Percentiles rank a stretch among this genome's conserved stretches.
Conservation (phyloP, 2,888 invertebrate species). For the Drosophila sordidula region DNA sequence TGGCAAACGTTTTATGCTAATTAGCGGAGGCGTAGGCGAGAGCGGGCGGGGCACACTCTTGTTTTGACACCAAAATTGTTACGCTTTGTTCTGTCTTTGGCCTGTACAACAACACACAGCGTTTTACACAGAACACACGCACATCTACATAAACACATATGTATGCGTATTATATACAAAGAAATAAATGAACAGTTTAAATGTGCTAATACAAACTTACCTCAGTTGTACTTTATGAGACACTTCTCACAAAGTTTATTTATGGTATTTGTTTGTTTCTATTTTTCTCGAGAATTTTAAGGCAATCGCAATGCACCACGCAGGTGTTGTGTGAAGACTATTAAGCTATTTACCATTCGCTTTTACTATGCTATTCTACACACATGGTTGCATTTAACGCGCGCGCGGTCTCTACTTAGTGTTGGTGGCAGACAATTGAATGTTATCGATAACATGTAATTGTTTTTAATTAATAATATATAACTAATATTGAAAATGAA, state of each 20-base stretch:
- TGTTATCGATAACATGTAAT: not conserved
- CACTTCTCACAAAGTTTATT: slow-evolving; percentile 4
- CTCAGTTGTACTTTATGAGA: slow-evolving; percentile 12
- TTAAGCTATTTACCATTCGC: slow-evolving; percentile 58
- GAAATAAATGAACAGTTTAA: slow-evolving; percentile 17
- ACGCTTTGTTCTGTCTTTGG: slow-evolving; percentile 65
- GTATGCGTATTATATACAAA: slow-evolving; percentile 19
- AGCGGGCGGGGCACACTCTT: slow-evolving; percentile 12
- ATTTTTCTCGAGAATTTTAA: slow-evolving; percentile 27
- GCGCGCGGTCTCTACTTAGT: slow-evolving; percentile 14
- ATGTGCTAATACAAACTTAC: slow-evolving; percentile 35
- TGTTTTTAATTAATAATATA: not conserved
- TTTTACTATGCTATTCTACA: slow-evolving; percentile 73
- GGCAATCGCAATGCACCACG: slow-evolving; percentile 47
- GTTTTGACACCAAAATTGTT: slow-evolving; percentile 45
- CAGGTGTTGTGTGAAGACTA: slow-evolving; percentile 67
- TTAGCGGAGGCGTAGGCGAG: slow-evolving; percentile 47
- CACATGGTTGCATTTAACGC: slow-evolving; percentile 64
- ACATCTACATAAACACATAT: not conserved
- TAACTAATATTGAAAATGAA: not conserved
- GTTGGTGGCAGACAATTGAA: not conserved
- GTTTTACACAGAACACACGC: slow-evolving; percentile 16
- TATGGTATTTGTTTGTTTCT: slow-evolving; percentile 1
- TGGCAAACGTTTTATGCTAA: slow-evolving; percentile 59
- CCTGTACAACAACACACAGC: slow-evolving; percentile 40